phyloP scores from a whole-genome alignment of 2,113 vertebrate species.

The Phylloscopus trochiloides region DNA sequence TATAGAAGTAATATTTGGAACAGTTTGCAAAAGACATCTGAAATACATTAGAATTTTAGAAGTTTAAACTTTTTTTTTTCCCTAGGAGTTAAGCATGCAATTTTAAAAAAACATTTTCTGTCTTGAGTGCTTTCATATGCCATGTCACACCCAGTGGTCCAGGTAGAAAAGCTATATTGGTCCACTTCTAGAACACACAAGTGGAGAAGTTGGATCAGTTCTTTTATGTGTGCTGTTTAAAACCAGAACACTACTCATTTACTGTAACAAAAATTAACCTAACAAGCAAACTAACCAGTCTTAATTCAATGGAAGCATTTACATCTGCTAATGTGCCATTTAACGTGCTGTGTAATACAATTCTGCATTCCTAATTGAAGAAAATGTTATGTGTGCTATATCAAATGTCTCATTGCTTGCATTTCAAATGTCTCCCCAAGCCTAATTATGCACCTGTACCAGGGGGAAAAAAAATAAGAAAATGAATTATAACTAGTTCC shows the following conservation, averaged over 20 bases:
- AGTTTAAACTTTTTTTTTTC: background rate
- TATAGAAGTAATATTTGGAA: background rate
- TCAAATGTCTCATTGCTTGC: background rate
- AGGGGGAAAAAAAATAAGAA: background rate
- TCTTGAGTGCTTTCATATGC: background rate
- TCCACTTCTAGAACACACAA: background rate
- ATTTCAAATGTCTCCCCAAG: background rate
- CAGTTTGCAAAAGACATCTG: background rate
- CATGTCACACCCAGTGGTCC: background rate
- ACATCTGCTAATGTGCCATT: slow-evolving; percentile 40
- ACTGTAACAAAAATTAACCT: background rate
- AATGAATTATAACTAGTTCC: background rate
- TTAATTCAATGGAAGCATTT: slow-evolving; percentile 26
- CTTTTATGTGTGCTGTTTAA: background rate
- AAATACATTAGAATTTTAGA: background rate
- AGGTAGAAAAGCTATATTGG: background rate
- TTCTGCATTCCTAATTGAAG: slow-evolving; percentile 33
- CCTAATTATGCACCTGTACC: background rate
- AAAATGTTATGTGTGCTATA: background rate
- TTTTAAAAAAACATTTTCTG: background rate
- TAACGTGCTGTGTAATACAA: slow-evolving; percentile 38
- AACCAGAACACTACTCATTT: background rate
- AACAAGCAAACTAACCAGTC: background rate
- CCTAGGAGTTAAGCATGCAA: background rate
- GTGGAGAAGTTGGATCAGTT: background rate